These are phyloP conservation scores for Hipposideros larvatus DNA, from an alignment of 2,797 vertebrate genomes.

Conservation along the genomic window DNA sequence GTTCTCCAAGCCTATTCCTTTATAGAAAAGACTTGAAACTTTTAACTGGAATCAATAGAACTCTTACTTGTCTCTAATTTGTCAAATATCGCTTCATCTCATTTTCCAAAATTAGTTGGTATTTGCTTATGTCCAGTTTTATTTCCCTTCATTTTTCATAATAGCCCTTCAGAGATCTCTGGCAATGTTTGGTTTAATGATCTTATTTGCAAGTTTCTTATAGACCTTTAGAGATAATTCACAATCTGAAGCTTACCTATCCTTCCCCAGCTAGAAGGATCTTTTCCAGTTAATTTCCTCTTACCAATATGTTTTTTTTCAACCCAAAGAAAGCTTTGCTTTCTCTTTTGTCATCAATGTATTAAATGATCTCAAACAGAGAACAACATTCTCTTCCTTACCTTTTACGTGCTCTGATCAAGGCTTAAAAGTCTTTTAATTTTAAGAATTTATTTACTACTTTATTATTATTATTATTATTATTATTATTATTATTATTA, in stretches of 20 bases:
- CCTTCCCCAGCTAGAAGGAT: not conserved
- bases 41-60: constrained; percentile 50
- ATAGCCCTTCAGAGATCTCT: constrained; percentile 26
- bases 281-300: not conserved
- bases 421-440: not conserved
- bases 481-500: not conserved
- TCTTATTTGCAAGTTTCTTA: constrained; percentile 65
- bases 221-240: constrained; percentile 52
- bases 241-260: not conserved
- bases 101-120: not conserved
- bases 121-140: constrained; percentile 53
- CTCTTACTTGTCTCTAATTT: constrained; percentile 42
- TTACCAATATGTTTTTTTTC: constrained; percentile 22
- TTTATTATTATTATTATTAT: no score
- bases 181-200: constrained; percentile 53
- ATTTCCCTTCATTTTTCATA: constrained; percentile 19
- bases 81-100: not conserved
- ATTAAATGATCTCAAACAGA: constrained; percentile 7
- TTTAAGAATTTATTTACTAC: not conserved
- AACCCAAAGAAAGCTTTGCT: not conserved
- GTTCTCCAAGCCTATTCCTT: constrained; percentile 31
- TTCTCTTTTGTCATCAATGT: constrained; percentile 28
- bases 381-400: not conserved
- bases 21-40: constrained; percentile 21
- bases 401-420: constrained; percentile 3